Base-by-base conservation (phyloP, 1,140 invertebrate genomes). In the Marisa cornuarietis region DNA sequence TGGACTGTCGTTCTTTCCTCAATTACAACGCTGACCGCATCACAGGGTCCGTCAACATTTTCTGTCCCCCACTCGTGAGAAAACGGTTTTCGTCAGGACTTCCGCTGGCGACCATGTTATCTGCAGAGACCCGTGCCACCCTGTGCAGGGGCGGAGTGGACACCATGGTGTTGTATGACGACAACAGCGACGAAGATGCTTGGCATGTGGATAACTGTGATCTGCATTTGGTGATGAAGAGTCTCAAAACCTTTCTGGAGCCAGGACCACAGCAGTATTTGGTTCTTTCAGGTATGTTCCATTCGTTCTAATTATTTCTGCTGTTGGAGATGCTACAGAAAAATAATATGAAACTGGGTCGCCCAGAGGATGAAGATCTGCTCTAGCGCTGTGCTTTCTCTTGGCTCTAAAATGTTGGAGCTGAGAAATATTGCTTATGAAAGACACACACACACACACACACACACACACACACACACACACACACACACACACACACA, bases 1-100 rank as follows among this genome's bases (percentile, higher is more conserved):
- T 81, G 9, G 81, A 82, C 68, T 71, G 71, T 62, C 77, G 81
- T 20, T 82, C 81, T 51, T 82, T 82, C 42, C 77, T 82, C 49
- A 72, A 79, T 42, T 82, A 76, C 73, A 82, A 82, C 68, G 63
- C 51, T 3, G 78, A 79, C 52, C 31, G 81, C n/a, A 82, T 82
- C 66, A 51, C 77, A 2, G 71, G 76, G 10, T 74, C 81, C 22
- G 78, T 82, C 22, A 82, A 82, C 62, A 73, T 82, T 6, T 82
- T 75, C 58, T 82, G 81, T 52, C 77, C 81, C 0, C 81, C 81
- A 3, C 65, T 82, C 26, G 62, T 82, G 22, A 75, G 68, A n/a
- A 82, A 79, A 63, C 81, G 81, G 18, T 75, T 79, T 66, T 58
- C 75, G 4, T 72, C 80, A 7, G 74, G 78, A 26, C 65, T 82